Evolutionary conservation across 64 coral and sea anemone genomes (phyloP), one percentile per base, ranked within the genome.

Genomic region (Anthopleura sola): DNA sequence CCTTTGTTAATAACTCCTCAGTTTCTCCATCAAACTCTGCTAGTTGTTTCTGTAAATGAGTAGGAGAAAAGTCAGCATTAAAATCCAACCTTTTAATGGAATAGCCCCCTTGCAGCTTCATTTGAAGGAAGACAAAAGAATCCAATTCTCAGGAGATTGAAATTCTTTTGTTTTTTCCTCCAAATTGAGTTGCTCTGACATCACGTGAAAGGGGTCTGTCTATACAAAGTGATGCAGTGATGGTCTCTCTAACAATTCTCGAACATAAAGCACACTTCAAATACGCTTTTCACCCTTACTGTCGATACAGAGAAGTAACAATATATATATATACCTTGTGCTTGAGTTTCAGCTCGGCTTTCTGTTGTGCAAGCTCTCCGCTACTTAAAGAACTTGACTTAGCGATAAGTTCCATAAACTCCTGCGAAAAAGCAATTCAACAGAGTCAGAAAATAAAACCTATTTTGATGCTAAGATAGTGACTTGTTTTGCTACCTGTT

Each of bases 321-420:
- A 2, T 21, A 66, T 1, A 15, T 29, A 32, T 32, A 21, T 34
- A 14, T 94, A 99, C 97, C 90, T 99, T 99, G 60, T 99, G 97
- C 76, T 92, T 86, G 38, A 99, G 75, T 57, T 99, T 99, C 32
- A 95, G 40, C 29, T 99, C 97, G 2, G 97, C 97, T 47, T 95
- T 99, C 58, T 88, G 87, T 55, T 99, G 97, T 4, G 97, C 93
- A 1, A 95, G 78, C 69, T 99, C 93, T 23, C 90, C 93, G 20
- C 85, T 91, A 21, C 58, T 92, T 37, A 99, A 84, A 2, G 90
- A 87, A 31, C 90, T 87, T 16, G 93, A 87, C 20, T 95, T 99
- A 21, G 87, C 78, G 23, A 95, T 82, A 24, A 99, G 84, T 17
- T 95, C 97, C 86, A 99, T 95, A 57, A 99, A 90, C 56, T 99